Conservation (phyloP, 1,140 invertebrate species). For the Pseudomyrmex gracilis region DNA sequence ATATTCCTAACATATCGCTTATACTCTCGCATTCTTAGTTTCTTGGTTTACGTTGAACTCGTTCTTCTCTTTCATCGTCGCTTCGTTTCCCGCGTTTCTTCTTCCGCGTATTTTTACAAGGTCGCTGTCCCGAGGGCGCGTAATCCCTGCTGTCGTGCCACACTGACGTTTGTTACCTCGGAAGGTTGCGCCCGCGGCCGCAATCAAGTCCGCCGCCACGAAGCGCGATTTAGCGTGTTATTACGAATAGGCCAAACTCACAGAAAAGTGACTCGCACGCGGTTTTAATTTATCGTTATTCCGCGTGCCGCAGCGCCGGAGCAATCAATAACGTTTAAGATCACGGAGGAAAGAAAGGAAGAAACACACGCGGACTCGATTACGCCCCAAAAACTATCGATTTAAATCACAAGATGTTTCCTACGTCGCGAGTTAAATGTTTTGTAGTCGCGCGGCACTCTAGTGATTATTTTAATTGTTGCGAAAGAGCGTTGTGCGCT, state of each 20-base stretch:
- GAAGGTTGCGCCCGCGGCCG: conserved; percentile 41
- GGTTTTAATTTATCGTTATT: conserved; percentile 73
- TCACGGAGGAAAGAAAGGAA: conserved; percentile 24
- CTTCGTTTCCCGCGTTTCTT: conserved; percentile 6
- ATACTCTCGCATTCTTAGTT: conserved; percentile 33
- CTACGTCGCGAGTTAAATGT: conserved; percentile 37
- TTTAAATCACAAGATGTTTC: conserved; percentile 71
- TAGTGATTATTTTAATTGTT: conserved; percentile 83
- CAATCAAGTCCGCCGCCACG: conserved; percentile 22
- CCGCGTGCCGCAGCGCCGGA: conserved; percentile 52
- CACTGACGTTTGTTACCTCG: conserved; percentile 38
- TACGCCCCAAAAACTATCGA: conserved; percentile 64
- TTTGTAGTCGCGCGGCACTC: conserved; percentile 51
- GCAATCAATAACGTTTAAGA: conserved; percentile 73
- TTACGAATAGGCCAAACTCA: conserved; percentile 48
- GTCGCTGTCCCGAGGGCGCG: conserved; percentile 15
- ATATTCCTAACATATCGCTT: conserved; percentile 14
- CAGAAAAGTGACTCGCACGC: conserved; percentile 65
- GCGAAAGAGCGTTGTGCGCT: conserved; percentile 68
- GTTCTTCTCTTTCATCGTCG: conserved; percentile 29
- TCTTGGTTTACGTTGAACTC: conserved; percentile 9
- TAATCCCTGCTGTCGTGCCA: conserved; percentile 43
- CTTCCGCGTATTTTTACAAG: conserved; percentile 39
- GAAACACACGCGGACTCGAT: conserved; percentile 28
- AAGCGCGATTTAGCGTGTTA: conserved; percentile 47